Percentiles rank a stretch among this genome's conserved stretches.
These are phyloP conservation scores for Nephrotoma flavescens DNA, from an alignment of 2,888 invertebrate genomes.

Conservation along the genomic window DNA sequence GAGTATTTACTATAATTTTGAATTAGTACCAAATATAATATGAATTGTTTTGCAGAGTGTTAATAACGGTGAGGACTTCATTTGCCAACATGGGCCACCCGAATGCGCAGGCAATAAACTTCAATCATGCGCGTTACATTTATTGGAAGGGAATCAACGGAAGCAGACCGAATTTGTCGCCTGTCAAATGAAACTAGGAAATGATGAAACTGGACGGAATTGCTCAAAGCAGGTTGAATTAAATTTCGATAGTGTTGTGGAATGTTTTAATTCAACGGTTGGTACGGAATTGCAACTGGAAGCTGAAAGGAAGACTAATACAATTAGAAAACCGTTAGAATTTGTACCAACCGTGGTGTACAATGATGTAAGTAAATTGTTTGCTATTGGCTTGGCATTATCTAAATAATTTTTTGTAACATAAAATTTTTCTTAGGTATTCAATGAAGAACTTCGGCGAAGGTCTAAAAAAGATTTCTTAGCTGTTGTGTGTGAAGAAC, in stretches of 20 bases:
- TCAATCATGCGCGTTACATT: conserved; percentile 42
- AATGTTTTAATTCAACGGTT: conserved; percentile 28
- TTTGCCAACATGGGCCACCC: conserved; percentile 46
- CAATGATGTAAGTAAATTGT: conserved; percentile 30
- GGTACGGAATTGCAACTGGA: conserved; percentile 34
- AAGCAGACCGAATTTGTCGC: conserved; percentile 34
- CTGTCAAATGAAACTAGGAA: conserved; percentile 36
- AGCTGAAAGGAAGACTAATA: conserved; percentile 33
- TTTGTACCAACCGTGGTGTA: conserved; percentile 39
- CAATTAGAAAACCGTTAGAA: conserved; percentile 19
- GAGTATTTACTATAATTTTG: conserved; percentile 13
- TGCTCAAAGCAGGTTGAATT: conserved; percentile 31
- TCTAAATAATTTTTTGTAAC: background rate
- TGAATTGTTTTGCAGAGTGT: conserved; percentile 17
- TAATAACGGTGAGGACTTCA: conserved; percentile 31
- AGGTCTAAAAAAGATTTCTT: background rate
- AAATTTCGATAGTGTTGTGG: conserved; percentile 23
- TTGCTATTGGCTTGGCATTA: too few species aligned
- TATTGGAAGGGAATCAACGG: conserved; percentile 25
- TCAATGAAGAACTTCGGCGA: background rate
- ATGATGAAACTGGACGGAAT: conserved; percentile 17
- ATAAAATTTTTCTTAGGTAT: background rate
- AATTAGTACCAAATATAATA: background rate
- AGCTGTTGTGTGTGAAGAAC: background rate
- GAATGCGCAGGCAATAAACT: conserved; percentile 48